Evolutionary conservation across 2,113 vertebrate species (phyloP).

Genomic region (Rhea americana): DNA sequence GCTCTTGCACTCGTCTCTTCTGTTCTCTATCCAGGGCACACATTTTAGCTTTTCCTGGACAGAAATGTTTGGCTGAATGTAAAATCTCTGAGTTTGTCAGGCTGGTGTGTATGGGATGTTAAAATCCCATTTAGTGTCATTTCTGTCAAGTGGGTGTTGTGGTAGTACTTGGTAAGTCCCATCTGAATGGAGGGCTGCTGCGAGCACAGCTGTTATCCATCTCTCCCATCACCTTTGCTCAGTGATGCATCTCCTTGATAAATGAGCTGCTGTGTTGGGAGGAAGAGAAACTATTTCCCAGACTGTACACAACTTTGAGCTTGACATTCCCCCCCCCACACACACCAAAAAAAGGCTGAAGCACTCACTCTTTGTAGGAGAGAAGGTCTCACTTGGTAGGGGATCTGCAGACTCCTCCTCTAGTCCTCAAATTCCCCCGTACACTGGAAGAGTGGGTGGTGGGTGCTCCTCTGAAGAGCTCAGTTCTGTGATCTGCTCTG

Average conservation of each 20-base stretch:
- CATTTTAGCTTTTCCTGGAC: neutral
- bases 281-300: neutral
- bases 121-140: rapidly evolving
- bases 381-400: neutral
- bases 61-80: neutral
- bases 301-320: neutral
- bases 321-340: neutral
- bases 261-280: rapidly evolving
- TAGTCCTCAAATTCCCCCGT: neutral
- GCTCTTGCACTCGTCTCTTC: neutral
- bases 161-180: rapidly evolving
- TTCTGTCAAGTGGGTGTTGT: neutral
- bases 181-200: rapidly evolving
- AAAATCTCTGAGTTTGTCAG: neutral
- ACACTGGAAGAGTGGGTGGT: neutral
- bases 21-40: neutral
- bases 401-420: neutral
- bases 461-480: neutral
- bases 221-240: neutral
- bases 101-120: rapidly evolving
- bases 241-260: neutral
- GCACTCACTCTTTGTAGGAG: neutral
- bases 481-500: neutral
- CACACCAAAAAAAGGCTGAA: neutral
- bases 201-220: neutral